Conservation (phyloP, 92 coral and sea anemone genomes). For the Phymanthus crucifer region DNA sequence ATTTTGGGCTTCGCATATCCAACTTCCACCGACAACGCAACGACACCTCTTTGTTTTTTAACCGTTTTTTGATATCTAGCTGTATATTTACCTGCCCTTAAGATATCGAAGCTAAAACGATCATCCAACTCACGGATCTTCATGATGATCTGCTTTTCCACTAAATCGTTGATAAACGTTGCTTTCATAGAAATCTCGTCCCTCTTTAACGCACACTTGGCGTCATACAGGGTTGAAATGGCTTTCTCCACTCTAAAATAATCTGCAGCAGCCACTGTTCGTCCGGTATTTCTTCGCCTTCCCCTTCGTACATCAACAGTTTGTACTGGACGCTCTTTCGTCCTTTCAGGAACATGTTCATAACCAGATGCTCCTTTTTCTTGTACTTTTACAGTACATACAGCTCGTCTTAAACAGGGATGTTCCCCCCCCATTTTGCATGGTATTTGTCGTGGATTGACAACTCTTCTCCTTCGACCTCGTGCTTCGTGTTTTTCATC, state of each 20-base stretch:
- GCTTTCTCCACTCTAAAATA: not conserved
- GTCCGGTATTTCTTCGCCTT: not conserved
- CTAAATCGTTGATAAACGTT: slow-evolving; percentile 2
- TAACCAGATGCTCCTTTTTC: too few species aligned
- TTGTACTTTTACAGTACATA: not conserved
- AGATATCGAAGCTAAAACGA: slow-evolving; percentile 20
- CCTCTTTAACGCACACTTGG: not conserved
- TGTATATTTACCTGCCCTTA: slow-evolving; percentile 21
- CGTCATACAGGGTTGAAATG: not conserved
- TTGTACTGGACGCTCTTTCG: not conserved
- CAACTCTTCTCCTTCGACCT: slow-evolving; percentile 3
- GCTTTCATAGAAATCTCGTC: slow-evolving; percentile 2
- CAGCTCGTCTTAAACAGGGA: not conserved
- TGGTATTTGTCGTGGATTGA: not conserved
- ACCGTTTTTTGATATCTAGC: too few species aligned
- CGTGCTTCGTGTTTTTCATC: not conserved
- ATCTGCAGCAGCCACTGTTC: not conserved
- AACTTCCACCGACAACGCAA: too few species aligned
- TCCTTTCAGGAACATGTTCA: not conserved
- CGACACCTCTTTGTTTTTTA: too few species aligned
- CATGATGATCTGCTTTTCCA: slow-evolving; percentile 22
- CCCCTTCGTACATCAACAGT: not conserved
- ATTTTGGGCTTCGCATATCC: too few species aligned
- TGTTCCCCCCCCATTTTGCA: not conserved
- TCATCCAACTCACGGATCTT: slow-evolving; percentile 3